Evolutionary conservation across 2,888 invertebrate genomes (phyloP).

Genomic region (Hesperia comma): DNA sequence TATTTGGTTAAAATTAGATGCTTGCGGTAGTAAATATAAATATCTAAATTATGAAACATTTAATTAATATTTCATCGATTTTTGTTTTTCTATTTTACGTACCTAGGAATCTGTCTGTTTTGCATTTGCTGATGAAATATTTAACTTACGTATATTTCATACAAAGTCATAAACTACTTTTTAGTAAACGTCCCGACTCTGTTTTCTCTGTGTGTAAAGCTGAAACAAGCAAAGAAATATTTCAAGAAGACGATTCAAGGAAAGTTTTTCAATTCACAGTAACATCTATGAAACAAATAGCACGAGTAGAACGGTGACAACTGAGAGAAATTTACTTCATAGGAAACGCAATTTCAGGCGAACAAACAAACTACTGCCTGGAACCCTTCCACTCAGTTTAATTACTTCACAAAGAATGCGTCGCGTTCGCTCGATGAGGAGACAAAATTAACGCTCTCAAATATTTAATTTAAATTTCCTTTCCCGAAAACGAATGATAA

Average conservation of each 20-base stretch:
- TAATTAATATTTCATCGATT: no score
- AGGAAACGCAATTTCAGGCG: constrained; percentile 80
- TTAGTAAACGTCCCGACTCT: no score
- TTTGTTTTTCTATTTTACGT: no score
- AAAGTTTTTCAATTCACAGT: constrained; percentile 44
- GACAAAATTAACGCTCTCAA: constrained; percentile 84
- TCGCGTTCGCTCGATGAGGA: constrained; percentile 82
- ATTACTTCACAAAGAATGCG: constrained; percentile 84
- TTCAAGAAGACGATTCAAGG: constrained; percentile 7
- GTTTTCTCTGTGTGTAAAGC: background rate
- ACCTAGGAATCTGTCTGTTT: no score
- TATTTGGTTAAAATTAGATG: no score
- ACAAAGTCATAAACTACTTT: no score
- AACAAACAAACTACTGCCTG: constrained; percentile 82
- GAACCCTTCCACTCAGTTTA: constrained; percentile 84
- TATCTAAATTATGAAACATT: no score
- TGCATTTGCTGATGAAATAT: no score
- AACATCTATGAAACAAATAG: constrained; percentile 51
- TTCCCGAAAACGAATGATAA: constrained; percentile 80
- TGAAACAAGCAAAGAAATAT: background rate
- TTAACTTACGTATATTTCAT: no score
- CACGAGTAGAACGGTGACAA: constrained; percentile 61
- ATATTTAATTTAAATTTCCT: constrained; percentile 84
- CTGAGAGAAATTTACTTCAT: constrained; percentile 74
- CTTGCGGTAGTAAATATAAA: no score